Evolutionary conservation across 1,140 invertebrate genomes (phyloP), one percentile per base, ranked within the genome.

Genomic region (Polypedilum pembai): DNA sequence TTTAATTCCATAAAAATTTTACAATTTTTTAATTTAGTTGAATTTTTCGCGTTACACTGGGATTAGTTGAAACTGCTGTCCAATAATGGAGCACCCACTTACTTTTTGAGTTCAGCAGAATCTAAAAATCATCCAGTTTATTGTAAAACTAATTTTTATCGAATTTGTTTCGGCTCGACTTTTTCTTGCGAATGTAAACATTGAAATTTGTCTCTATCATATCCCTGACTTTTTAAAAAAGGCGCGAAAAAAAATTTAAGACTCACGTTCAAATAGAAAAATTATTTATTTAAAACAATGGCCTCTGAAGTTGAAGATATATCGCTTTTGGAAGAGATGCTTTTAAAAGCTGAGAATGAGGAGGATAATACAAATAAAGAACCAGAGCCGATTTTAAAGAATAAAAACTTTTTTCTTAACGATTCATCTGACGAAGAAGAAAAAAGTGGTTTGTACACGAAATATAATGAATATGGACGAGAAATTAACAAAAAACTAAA

Each of bases 371-470:
- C 3, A 15, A 15, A 10, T 4, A 12, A 8, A 56, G 15, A 56
- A 56, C 10, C 4, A 56, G 12, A n/a, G 10, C 0, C n/a, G 1
- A 12, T 12, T 56, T 15, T 3, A 56, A 12, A 12, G 1, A 12
- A 15, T 12, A 56, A 56, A 56, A 56, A 56, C n/a, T n/a, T n/a
- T n/a, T 56, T n/a, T 56, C n/a, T 56, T 4, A n/a, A 56, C 7
- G 90, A 92, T 81, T 92, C 90, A 21, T 92, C 91, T 1, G 92
- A 94, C 78, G 92, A 93, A 76, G 92, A 94, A 83, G 90, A 90
- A 74, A 88, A 87, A 76, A 85, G 87, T 78, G 88, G 91, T 81
- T 90, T 88, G 79, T 85, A 90, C 21, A 82, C 86, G 75, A 88
- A 88, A 74, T 92, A 91, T 78, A 89, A 88, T 77, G 85, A 89